These are phyloP conservation scores for Isoperla grammatica DNA, from an alignment of 2,888 invertebrate species.

Conservation along the genomic window DNA sequence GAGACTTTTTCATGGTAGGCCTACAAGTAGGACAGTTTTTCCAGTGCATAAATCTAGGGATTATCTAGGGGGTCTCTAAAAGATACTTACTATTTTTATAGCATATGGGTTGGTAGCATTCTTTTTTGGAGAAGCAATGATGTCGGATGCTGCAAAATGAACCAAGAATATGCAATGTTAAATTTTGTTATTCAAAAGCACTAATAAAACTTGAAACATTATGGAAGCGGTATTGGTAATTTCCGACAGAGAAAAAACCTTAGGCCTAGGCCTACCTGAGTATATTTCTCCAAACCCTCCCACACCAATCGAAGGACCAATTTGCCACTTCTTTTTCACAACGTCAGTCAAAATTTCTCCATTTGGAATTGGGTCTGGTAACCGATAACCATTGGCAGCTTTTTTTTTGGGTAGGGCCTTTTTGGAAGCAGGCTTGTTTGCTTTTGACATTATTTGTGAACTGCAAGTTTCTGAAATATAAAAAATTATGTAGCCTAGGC, in stretches of 20 bases:
- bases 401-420: conserved; percentile 41
- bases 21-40: too few relatives aligned
- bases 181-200: not conserved
- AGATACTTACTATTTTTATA: conserved; percentile 68
- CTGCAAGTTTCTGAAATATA: not conserved
- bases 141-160: conserved; percentile 43
- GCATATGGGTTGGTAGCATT: conserved; percentile 55
- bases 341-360: conserved; percentile 76
- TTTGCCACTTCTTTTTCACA: conserved; percentile 72
- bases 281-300: conserved; percentile 96
- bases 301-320: conserved; percentile 81
- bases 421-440: conserved; percentile 11
- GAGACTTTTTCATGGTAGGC: too few relatives aligned
- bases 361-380: conserved; percentile 64
- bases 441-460: conserved; percentile 8
- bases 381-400: conserved; percentile 48
- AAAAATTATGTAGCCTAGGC: too few relatives aligned
- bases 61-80: conserved; percentile 1
- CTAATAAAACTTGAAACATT: not conserved
- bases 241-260: not conserved
- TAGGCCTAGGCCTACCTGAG: conserved; percentile 51
- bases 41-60: too few relatives aligned
- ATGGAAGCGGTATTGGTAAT: too few relatives aligned
- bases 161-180: not conserved
- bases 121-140: conserved; percentile 20